Conservation (phyloP, 2,888 invertebrate species). For the Gandaritis pyraliata region DNA sequence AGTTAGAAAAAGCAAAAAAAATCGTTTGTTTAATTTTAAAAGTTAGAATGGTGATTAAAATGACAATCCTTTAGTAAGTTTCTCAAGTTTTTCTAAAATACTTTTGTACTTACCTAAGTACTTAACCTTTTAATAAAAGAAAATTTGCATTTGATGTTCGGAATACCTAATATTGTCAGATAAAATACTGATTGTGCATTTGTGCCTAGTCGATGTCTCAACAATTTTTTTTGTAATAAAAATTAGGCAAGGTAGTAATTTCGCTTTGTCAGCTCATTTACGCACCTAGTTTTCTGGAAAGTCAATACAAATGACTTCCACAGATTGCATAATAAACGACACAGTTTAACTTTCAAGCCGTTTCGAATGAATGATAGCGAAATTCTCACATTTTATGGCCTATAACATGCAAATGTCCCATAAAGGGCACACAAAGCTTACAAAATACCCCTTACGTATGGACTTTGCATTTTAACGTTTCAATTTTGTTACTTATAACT, state of each 20-base stretch:
- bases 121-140: too few species aligned
- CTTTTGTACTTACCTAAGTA: too few species aligned
- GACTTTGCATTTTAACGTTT: conserved; percentile 38
- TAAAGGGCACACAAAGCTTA: conserved; percentile 57
- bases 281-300: too few species aligned
- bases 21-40: conserved; percentile 8
- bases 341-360: conserved; percentile 47
- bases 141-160: too few species aligned
- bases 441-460: conserved; percentile 42
- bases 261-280: too few species aligned
- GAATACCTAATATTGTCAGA: too few species aligned
- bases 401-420: conserved; percentile 62
- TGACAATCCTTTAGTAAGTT: too few species aligned
- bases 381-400: conserved; percentile 64
- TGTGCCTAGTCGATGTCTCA: too few species aligned
- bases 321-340: conserved; percentile 47
- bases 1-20: conserved; percentile 10
- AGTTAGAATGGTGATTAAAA: background rate
- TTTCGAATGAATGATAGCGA: conserved; percentile 51
- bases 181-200: too few species aligned
- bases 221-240: too few species aligned
- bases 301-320: conserved; percentile 28
- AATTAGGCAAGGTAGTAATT: too few species aligned
- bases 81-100: too few species aligned
- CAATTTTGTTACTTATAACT: conserved; percentile 28